Evolutionary conservation across 2,113 vertebrate species (phyloP).

Genomic region (Pluvialis apricaria): DNA sequence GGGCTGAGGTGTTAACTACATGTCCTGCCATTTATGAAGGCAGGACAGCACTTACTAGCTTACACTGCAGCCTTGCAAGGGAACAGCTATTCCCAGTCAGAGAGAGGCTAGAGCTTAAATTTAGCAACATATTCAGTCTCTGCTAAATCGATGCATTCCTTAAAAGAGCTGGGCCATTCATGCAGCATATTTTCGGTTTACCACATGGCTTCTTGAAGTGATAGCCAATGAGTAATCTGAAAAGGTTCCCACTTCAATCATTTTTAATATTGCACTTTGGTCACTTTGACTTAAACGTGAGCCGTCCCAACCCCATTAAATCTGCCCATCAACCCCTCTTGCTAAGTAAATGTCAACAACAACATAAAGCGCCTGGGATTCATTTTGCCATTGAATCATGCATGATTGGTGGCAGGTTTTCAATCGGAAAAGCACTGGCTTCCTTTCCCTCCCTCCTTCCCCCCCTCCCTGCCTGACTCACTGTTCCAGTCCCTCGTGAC

Average conservation of each 20-base stretch:
- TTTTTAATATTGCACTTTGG: not conserved
- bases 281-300: conserved; percentile 34
- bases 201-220: conserved; percentile 47
- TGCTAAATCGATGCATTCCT: conserved; percentile 41
- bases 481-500: conserved; percentile 9
- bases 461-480: conserved; percentile 21
- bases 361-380: conserved; percentile 31
- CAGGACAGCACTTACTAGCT: not conserved
- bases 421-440: conserved; percentile 6
- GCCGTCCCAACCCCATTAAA: not conserved
- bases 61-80: not conserved
- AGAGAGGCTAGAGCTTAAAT: not conserved
- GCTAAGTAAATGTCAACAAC: conserved; percentile 15
- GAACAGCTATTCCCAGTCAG: not conserved
- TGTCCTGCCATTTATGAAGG: not conserved
- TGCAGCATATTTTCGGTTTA: conserved; percentile 53
- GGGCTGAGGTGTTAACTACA: not conserved
- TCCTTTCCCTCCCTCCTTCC: not conserved
- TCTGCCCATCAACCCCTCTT: not conserved
- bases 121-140: not conserved
- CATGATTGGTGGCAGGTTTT: conserved; percentile 20
- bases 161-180: conserved; percentile 20
- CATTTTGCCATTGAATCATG: conserved; percentile 31
- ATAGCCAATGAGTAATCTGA: conserved; percentile 18
- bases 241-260: conserved; percentile 48